A percentile compares a stretch with the other conserved stretches of the same genome.
phyloP scores from a whole-genome alignment of 2,113 vertebrate genomes.

The Prionailurus viverrinus region DNA sequence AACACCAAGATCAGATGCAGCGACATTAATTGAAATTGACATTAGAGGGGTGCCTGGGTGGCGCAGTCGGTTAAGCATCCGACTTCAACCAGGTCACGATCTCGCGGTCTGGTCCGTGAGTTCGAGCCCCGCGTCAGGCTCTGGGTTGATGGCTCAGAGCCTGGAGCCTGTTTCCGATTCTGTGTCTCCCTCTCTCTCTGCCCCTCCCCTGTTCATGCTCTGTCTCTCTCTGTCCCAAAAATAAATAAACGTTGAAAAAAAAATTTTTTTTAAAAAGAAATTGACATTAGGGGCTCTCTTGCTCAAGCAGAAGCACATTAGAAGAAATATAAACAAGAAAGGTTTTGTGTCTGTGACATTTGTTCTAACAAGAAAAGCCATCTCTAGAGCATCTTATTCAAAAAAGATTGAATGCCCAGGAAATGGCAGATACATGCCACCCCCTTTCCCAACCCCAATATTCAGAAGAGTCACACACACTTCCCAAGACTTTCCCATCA shows the following conservation, averaged over 20 bases:
- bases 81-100: too few relatives aligned
- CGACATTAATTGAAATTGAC: constrained; percentile 85
- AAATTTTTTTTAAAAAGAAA: constrained; percentile 60
- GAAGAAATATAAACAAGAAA: constrained; percentile 83
- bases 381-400: constrained; percentile 77
- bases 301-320: constrained; percentile 85
- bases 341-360: constrained; percentile 84
- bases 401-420: constrained; percentile 78
- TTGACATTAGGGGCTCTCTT: constrained; percentile 84
- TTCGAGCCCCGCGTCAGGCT: too few relatives aligned
- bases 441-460: neutral
- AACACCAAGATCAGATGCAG: constrained; percentile 75
- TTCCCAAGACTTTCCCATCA: neutral
- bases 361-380: constrained; percentile 86
- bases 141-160: too few relatives aligned
- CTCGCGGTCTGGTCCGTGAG: too few relatives aligned
- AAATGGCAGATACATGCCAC: constrained; percentile 69
- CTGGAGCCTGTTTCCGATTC: too few relatives aligned
- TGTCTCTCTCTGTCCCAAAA: too few relatives aligned
- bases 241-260: too few relatives aligned
- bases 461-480: neutral
- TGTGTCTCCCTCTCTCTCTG: too few relatives aligned
- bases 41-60: constrained; percentile 61
- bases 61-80: too few relatives aligned
- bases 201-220: too few relatives aligned